Evolutionary conservation across 2,888 invertebrate species (phyloP).

Genomic region (Drosophila pseudotakahashii): DNA sequence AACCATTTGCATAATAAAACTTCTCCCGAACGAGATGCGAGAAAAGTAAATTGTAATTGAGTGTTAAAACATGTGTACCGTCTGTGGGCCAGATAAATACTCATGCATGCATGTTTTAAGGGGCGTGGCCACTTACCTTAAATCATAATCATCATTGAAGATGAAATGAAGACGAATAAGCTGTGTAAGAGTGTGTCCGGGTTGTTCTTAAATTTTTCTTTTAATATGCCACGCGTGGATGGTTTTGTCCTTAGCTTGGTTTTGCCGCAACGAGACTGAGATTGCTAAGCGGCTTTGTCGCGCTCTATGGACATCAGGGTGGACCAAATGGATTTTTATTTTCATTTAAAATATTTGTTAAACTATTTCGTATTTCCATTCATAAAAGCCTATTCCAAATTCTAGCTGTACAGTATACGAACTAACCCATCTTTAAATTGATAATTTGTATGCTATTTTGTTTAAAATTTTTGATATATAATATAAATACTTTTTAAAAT

Average conservation of each 20-base stretch:
- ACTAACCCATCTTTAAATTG: too few relatives aligned
- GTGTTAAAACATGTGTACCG: conserved; percentile 39
- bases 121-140: conserved; percentile 41
- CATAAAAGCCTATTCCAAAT: too few relatives aligned
- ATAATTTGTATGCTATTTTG: too few relatives aligned
- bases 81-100: conserved; percentile 14
- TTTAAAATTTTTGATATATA: too few relatives aligned
- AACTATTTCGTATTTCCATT: too few relatives aligned
- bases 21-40: conserved; percentile 17
- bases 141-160: conserved; percentile 61
- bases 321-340: too few relatives aligned
- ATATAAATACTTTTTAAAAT: too few relatives aligned
- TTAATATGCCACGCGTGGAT: conserved; percentile 17
- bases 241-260: background rate
- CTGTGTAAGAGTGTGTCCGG: conserved; percentile 3
- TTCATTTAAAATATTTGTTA: too few relatives aligned
- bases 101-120: conserved; percentile 1
- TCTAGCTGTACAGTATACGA: too few relatives aligned
- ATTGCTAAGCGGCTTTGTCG: conserved; percentile 66
- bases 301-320: conserved; percentile 6
- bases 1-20: conserved; percentile 43
- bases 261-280: conserved; percentile 10
- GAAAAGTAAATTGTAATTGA: conserved; percentile 47
- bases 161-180: conserved; percentile 38
- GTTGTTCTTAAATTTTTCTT: conserved; percentile 21